These are phyloP conservation scores for Callipepla squamata DNA, from an alignment of 2,113 vertebrate species.

Conservation along the genomic window DNA sequence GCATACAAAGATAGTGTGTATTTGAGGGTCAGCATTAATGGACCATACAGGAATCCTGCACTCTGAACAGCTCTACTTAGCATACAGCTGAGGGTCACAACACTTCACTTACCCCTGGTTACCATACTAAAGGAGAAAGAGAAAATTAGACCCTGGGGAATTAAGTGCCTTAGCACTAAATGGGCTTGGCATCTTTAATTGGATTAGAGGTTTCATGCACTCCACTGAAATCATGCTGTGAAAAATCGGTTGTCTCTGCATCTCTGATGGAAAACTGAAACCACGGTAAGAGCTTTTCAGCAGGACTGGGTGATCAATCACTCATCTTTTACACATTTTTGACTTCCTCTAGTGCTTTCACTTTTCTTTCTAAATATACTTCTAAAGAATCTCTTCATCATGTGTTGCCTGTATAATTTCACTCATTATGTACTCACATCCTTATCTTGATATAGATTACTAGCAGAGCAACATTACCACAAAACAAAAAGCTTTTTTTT, in stretches of 20 bases:
- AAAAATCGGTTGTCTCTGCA: background rate
- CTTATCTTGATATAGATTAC: background rate
- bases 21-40: fast-evolving
- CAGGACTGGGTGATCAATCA: background rate
- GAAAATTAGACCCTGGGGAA: background rate
- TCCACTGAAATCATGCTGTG: background rate
- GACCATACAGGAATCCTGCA: background rate
- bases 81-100: background rate
- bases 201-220: background rate
- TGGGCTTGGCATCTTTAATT: fast-evolving
- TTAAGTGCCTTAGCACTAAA: background rate
- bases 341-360: background rate
- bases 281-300: background rate
- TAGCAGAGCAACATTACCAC: fast-evolving
- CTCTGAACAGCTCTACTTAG: background rate
- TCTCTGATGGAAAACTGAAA: background rate
- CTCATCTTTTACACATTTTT: background rate
- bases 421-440: background rate
- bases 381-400: background rate
- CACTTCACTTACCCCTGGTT: fast-evolving
- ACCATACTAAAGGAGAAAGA: background rate
- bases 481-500: background rate
- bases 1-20: background rate
- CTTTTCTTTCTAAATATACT: background rate
- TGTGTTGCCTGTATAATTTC: background rate